Base-by-base conservation (phyloP, 1,140 invertebrate species). In the Antheraea mylitta region DNA sequence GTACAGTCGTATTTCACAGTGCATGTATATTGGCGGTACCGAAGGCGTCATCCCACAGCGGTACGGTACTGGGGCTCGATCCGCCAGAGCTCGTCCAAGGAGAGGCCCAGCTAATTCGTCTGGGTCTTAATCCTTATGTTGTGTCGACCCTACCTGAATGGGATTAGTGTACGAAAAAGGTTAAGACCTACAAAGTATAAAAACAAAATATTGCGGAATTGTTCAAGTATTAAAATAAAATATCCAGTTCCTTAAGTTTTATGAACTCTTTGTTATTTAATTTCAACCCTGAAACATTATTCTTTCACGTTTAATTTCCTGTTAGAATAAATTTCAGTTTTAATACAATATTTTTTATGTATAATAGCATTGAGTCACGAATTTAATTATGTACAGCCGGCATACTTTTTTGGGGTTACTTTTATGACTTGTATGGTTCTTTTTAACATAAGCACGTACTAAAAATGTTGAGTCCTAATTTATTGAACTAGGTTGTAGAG, bases 251-350 rank as follows among this genome's bases (percentile, higher is more conserved):
- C 5, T 13, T 16, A 53, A 53, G 4, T 53, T 53, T 53, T 53
- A 53, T 53, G 45, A 53, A 53, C 16, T 53, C 45, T 53, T 53
- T 53, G 11, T 53, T 53, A 63, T 63, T 61, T 63, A 37, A 63
- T 64, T 72, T 68, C 69, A 67, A 53, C 53, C 63, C 59, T 60
- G 67, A 72, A 68, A 68, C 63, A 68, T 72, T 74, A 66, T 68
- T 65, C 68, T 53, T 66, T 61, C 42, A 74, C 64, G 67, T 73
- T 82, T 83, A 82, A 85, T 85, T 85, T 83, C 83, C 83, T 83
- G 76, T 70, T 60, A 59, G 64, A 83, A 78, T 66, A 53, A 53
- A 53, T 53, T 53, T 53, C 45, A 53, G 45, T 53, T 53, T 53
- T 53, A 53, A 16, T 53, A 13, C 16, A 53, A 53, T 16, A 16